phyloP scores from a whole-genome alignment of 2,888 invertebrate species.

The Ochlodes sylvanus region DNA sequence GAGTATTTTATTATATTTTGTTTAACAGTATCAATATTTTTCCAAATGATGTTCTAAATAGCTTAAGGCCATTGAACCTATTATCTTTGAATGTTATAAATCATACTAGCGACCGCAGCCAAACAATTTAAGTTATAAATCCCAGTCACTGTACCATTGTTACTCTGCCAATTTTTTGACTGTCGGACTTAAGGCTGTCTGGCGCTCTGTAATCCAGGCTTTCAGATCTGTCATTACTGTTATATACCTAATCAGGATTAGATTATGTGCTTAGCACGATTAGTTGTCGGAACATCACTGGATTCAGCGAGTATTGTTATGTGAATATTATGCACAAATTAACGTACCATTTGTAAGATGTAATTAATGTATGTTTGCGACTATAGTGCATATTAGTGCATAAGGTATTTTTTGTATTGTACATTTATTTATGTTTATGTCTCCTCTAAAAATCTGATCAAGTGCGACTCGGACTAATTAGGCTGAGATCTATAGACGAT shows the following conservation, averaged over 20 bases:
- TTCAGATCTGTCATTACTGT: conserved; percentile 30
- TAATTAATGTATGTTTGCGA: no score
- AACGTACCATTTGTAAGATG: no score
- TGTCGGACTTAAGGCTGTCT: conserved; percentile 18
- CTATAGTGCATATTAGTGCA: not conserved
- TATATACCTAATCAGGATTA: conserved; percentile 31
- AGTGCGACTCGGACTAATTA: no score
- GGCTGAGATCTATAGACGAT: no score
- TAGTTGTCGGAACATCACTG: conserved; percentile 20
- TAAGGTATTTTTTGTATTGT: not conserved
- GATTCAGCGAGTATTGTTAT: conserved; percentile 15
- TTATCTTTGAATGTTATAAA: conserved; percentile 3
- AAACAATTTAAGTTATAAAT: conserved; percentile 4
- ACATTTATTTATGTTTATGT: no score
- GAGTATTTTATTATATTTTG: no score
- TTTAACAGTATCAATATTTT: no score
- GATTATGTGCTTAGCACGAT: conserved; percentile 20
- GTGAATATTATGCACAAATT: conserved; percentile 7
- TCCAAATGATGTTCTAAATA: no score
- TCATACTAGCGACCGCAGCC: not conserved
- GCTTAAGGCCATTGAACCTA: conserved; percentile 11
- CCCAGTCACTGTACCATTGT: conserved; percentile 17
- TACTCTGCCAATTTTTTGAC: conserved; percentile 28
- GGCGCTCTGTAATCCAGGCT: conserved; percentile 20
- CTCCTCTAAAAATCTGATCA: no score